A percentile compares a stretch with the other conserved stretches of the same genome.
Conservation (phyloP, 2,888 invertebrate species). For the Spisula subtruncata region DNA sequence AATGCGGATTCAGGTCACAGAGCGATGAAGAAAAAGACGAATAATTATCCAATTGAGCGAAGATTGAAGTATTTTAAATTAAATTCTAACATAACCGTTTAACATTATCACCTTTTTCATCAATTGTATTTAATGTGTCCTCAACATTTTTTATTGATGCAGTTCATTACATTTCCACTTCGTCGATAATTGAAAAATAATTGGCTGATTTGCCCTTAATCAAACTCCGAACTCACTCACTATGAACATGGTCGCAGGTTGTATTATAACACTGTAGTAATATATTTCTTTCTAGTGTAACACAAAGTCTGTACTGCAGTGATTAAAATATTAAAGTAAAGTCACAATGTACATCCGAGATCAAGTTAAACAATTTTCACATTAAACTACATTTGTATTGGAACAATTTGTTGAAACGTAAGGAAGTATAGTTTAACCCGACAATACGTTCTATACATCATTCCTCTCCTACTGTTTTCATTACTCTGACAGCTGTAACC, state of each 20-base stretch:
- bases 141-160: neutral
- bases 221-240: neutral
- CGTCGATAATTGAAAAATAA: neutral
- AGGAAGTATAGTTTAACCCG: neutral
- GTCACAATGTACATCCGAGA: neutral
- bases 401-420: neutral
- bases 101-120: neutral
- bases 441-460: neutral
- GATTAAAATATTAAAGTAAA: neutral
- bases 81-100: neutral
- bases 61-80: neutral
- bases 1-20: neutral
- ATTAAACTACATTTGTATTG: neutral
- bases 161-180: neutral
- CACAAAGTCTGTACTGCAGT: neutral
- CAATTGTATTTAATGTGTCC: neutral
- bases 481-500: neutral
- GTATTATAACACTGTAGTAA: neutral
- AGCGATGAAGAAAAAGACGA: neutral
- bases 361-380: constrained; percentile 11
- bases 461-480: neutral
- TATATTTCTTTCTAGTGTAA: neutral
- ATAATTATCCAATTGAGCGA: neutral
- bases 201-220: neutral
- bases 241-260: neutral